Evolutionary conservation across 2,113 vertebrate genomes (phyloP).

Genomic region (Tauraco erythrolophus): DNA sequence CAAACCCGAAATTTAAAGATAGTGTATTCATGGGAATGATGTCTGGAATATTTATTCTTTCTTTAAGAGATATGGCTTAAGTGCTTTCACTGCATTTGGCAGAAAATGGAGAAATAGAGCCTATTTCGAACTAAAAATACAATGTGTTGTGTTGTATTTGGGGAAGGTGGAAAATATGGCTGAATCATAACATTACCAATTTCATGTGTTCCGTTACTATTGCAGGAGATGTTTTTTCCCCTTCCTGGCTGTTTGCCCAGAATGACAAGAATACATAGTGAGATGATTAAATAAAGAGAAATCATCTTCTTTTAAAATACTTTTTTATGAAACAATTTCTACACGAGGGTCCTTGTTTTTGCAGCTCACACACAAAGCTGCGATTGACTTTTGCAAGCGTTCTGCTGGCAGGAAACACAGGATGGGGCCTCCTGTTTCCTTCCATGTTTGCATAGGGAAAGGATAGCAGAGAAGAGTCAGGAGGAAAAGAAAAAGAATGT

Average conservation of each 20-base stretch:
- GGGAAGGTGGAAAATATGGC: background rate
- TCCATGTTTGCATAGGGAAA: background rate
- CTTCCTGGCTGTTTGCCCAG: constrained; percentile 29
- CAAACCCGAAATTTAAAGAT: background rate
- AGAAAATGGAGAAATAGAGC: background rate
- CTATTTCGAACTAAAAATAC: background rate
- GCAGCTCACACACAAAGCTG: background rate
- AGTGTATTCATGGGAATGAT: background rate
- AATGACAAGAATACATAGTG: background rate
- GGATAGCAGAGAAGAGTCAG: background rate
- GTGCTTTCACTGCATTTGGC: background rate
- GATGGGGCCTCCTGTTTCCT: background rate
- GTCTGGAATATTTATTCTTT: background rate
- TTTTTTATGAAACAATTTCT: background rate
- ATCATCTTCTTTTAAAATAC: background rate
- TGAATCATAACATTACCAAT: background rate
- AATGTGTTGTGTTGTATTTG: background rate
- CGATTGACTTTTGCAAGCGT: background rate
- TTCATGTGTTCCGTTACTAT: background rate
- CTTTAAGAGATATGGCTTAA: background rate
- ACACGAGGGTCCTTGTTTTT: background rate
- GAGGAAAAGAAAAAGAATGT: background rate
- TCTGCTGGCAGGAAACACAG: background rate
- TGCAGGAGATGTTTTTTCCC: background rate
- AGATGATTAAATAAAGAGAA: constrained; percentile 29